phyloP scores from a whole-genome alignment of 2,113 vertebrate genomes.

The Dipodomys ordii region DNA sequence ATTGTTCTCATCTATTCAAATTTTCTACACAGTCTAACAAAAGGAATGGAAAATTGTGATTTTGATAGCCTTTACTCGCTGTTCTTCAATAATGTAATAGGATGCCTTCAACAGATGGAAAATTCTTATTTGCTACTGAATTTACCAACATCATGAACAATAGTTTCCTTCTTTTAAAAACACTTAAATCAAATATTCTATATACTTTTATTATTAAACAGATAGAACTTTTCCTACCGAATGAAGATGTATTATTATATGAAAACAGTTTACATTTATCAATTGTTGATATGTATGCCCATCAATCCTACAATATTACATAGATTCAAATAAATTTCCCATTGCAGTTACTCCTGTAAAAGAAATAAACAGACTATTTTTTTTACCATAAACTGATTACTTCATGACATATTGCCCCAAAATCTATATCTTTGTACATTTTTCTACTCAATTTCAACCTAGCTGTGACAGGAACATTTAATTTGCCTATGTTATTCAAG shows the following conservation, averaged over 20 bases:
- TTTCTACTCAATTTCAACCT: constrained; percentile 84
- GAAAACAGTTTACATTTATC: neutral
- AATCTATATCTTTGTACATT: constrained; percentile 79
- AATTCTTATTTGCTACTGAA: constrained; percentile 5
- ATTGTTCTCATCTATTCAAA: neutral
- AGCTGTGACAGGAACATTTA: constrained; percentile 85
- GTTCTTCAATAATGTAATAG: neutral
- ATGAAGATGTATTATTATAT: neutral
- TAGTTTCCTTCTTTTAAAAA: neutral
- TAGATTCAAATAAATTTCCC: constrained; percentile 58
- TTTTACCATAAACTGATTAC: constrained; percentile 68
- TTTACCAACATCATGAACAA: neutral
- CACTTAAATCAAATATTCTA: neutral
- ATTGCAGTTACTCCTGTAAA: neutral
- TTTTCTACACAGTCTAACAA: neutral
- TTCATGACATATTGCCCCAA: constrained; percentile 80
- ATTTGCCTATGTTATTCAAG: constrained; percentile 81
- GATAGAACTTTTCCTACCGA: neutral
- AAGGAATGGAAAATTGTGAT: too few species aligned
- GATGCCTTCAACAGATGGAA: neutral
- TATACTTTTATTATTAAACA: neutral
- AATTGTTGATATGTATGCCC: neutral
- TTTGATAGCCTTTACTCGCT: neutral
- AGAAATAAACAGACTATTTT: constrained; percentile 80
- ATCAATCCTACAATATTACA: constrained; percentile 26